Percentiles rank a stretch among this genome's conserved stretches.
phyloP scores from a whole-genome alignment of 2,888 invertebrate species.

The Conus canariensis region DNA sequence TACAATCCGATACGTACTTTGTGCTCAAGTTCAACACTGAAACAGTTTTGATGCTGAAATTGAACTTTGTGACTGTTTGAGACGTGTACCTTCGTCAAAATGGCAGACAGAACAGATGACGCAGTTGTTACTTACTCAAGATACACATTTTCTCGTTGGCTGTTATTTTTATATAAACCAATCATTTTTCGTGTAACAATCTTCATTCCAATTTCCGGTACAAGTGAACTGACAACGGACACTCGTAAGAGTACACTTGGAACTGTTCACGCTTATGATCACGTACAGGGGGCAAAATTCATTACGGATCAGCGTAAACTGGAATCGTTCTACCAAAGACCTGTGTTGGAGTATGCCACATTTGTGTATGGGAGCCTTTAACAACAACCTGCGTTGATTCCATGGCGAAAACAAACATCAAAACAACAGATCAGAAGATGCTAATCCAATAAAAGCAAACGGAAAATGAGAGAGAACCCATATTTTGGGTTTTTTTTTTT shows the following conservation, averaged over 20 bases:
- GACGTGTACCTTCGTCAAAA: slow-evolving; percentile 43
- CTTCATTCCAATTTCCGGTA: slow-evolving; percentile 4
- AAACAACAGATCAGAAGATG: no score
- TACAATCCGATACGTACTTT: not conserved
- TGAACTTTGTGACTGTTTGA: not conserved
- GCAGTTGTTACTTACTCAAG: not conserved
- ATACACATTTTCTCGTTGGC: slow-evolving; percentile 19
- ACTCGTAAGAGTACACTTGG: not conserved
- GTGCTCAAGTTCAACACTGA: not conserved
- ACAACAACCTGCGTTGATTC: no score
- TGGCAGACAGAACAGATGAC: slow-evolving; percentile 40
- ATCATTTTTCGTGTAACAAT: not conserved
- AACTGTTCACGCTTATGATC: not conserved
- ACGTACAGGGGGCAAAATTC: not conserved
- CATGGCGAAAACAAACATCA: no score
- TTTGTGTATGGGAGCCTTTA: no score
- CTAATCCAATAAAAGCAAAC: no score
- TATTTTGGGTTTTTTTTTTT: no score
- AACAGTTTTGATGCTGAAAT: not conserved
- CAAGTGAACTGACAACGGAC: not conserved
- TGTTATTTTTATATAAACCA: not conserved
- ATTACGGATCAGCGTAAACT: no score
- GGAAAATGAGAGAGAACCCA: no score
- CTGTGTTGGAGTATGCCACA: no score
- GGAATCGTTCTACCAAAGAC: no score